Conservation (phyloP, 1,140 invertebrate genomes). For the Penaeus chinensis region DNA sequence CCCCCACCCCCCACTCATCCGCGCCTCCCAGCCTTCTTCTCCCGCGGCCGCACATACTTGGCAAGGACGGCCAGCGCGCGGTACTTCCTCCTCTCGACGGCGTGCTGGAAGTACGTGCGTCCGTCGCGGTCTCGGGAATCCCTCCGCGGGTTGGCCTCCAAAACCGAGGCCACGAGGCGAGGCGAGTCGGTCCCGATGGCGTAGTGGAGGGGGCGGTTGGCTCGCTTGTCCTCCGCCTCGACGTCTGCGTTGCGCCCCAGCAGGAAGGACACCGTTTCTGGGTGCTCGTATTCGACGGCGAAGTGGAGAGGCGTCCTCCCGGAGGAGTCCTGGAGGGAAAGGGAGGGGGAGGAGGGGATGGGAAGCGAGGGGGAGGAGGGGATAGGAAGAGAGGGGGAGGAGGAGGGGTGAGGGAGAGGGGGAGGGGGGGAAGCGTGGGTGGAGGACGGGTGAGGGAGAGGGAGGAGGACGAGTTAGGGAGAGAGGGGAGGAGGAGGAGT, state of each 20-base stretch:
- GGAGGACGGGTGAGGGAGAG: too few relatives aligned
- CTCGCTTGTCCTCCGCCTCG: slow-evolving; percentile 27
- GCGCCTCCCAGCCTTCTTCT: not conserved
- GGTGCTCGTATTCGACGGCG: slow-evolving; percentile 35
- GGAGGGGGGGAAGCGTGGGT: too few relatives aligned
- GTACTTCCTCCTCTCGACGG: slow-evolving; percentile 36
- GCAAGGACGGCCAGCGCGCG: slow-evolving; percentile 38
- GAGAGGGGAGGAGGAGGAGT: too few relatives aligned
- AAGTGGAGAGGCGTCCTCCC: slow-evolving; percentile 47
- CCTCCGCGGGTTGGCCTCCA: slow-evolving; percentile 1
- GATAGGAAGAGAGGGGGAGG: too few relatives aligned
- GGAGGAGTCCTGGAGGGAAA: slow-evolving; percentile 30
- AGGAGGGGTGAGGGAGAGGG: too few relatives aligned
- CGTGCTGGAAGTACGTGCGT: slow-evolving; percentile 37
- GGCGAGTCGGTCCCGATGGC: slow-evolving; percentile 48
- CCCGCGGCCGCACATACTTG: not conserved
- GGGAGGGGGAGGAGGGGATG: too few relatives aligned
- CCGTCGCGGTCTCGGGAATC: slow-evolving; percentile 12
- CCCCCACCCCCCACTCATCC: not conserved
- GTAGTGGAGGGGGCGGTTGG: slow-evolving; percentile 48
- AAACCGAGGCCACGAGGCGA: not conserved
- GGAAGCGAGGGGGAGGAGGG: not conserved
- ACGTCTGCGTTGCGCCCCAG: slow-evolving; percentile 20
- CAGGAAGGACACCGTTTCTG: slow-evolving; percentile 20
- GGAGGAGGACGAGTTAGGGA: too few relatives aligned